These are phyloP conservation scores for Megalopta genalis DNA, from an alignment of 1,140 invertebrate genomes.

Conservation along the genomic window DNA sequence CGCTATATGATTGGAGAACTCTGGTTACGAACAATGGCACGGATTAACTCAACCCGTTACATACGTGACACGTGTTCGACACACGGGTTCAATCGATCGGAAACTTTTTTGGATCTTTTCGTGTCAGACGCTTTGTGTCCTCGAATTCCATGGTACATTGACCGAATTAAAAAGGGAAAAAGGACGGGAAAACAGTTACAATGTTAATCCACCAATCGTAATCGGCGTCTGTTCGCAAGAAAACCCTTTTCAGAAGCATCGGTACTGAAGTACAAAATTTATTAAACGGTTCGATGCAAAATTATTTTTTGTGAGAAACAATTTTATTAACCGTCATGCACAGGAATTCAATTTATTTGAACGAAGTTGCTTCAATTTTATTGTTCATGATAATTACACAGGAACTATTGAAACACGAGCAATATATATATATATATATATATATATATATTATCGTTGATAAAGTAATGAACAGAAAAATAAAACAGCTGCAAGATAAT, in stretches of 20 bases:
- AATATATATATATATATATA: neutral
- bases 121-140: conserved; percentile 53
- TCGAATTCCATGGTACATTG: conserved; percentile 39
- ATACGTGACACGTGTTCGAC: conserved; percentile 61
- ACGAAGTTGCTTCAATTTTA: neutral
- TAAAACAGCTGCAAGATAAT: neutral
- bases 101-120: conserved; percentile 58
- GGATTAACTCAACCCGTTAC: conserved; percentile 64
- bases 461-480: conserved; percentile 15
- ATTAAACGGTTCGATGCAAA: no score
- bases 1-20: conserved; percentile 61
- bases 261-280: no score
- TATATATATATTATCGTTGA: neutral
- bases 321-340: no score
- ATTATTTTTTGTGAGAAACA: no score
- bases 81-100: conserved; percentile 52
- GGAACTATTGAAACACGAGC: neutral
- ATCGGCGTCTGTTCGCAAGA: neutral
- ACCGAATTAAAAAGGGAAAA: conserved; percentile 25
- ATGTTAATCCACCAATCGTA: conserved; percentile 16
- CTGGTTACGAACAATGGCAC: conserved; percentile 62
- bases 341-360: neutral
- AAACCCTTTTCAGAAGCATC: neutral
- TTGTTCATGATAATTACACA: neutral
- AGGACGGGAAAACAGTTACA: neutral